Percentiles rank a stretch among this genome's conserved stretches.
Evolutionary conservation across 2,113 vertebrate genomes (phyloP).

Genomic region (Chrysochloris asiatica): DNA sequence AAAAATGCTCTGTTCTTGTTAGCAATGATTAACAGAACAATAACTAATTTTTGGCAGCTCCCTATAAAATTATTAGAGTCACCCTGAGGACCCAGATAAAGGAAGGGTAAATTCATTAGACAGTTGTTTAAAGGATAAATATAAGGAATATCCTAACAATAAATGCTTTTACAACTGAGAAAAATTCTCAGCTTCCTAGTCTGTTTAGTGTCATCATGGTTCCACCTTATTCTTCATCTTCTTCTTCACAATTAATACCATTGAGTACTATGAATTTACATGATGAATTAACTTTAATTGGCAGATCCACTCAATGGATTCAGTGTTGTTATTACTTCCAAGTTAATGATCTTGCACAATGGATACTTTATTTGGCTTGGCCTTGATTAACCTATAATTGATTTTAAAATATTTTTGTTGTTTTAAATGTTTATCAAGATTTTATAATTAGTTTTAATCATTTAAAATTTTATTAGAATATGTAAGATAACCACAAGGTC

Average conservation of each 20-base stretch:
- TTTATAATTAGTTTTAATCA: neutral
- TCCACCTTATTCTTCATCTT: neutral
- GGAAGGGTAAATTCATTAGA: conserved; percentile 79
- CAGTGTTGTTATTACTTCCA: neutral
- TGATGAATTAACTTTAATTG: neutral
- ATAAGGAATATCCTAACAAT: neutral
- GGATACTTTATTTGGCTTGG: neutral
- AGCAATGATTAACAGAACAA: conserved; percentile 87
- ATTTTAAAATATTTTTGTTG: neutral
- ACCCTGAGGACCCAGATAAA: conserved; percentile 79
- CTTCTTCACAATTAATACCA: neutral
- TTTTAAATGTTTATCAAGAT: neutral
- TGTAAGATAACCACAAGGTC: no score
- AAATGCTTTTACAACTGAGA: conserved; percentile 17
- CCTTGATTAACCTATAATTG: neutral
- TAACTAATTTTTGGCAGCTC: conserved; percentile 85
- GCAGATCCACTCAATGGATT: neutral
- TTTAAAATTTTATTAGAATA: neutral
- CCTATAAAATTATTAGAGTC: conserved; percentile 83
- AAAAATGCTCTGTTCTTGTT: conserved; percentile 84
- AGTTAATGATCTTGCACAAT: neutral
- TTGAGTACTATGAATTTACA: neutral
- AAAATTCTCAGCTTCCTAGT: neutral
- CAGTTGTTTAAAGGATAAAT: conserved; percentile 57
- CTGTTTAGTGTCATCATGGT: neutral